Conservation (phyloP, 2,113 vertebrate genomes). For the Sialia sialis region DNA sequence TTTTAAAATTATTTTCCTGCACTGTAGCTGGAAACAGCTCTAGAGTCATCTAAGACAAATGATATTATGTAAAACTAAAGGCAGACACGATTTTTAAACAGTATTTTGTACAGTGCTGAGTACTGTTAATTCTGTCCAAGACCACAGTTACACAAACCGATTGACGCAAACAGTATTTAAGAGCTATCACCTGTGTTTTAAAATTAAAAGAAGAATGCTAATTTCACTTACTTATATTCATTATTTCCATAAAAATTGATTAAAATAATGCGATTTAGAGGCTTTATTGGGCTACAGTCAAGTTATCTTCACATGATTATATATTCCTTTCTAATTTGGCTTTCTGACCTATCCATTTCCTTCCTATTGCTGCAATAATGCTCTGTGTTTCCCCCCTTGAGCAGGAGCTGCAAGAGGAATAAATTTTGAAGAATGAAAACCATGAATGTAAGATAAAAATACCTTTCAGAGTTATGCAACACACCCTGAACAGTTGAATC, state of each 20-base stretch:
- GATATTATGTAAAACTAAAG: background rate
- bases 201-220: background rate
- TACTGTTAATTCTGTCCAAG: background rate
- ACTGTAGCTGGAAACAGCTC: background rate
- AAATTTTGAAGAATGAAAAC: background rate
- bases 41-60: background rate
- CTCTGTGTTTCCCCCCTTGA: background rate
- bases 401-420: background rate
- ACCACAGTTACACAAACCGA: background rate
- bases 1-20: background rate
- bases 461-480: background rate
- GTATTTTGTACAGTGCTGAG: background rate
- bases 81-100: background rate
- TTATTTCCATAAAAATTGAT: background rate
- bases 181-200: background rate
- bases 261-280: background rate
- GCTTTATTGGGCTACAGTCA: background rate
- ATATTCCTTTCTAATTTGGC: background rate
- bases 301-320: background rate
- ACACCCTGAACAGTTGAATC: background rate
- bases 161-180: background rate
- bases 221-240: background rate
- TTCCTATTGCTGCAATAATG: background rate
- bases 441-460: background rate
- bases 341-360: background rate